These are phyloP conservation scores for Gryllus longicercus DNA, from an alignment of 2,888 invertebrate genomes.

Conservation along the genomic window DNA sequence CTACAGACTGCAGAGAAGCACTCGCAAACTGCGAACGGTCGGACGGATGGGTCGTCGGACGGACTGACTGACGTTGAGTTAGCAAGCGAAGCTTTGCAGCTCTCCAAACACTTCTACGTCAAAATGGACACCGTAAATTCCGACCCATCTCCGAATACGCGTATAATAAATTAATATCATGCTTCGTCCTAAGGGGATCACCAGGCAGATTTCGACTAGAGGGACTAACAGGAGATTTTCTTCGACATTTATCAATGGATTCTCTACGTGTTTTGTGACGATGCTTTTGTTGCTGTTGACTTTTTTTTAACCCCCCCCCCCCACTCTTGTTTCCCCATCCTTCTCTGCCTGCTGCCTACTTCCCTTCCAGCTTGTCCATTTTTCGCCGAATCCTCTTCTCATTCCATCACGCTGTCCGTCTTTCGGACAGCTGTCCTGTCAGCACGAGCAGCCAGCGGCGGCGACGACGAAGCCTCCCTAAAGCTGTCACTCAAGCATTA, in stretches of 20 bases:
- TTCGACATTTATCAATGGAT: background rate
- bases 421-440: slow-evolving; percentile 17
- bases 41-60: too few species aligned
- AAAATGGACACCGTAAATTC: slow-evolving; percentile 6
- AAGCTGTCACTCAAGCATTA: background rate
- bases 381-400: slow-evolving; percentile 17
- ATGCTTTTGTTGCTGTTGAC: background rate
- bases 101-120: background rate
- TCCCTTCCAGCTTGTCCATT: background rate
- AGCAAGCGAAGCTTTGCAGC: too few species aligned
- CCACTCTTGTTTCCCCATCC: background rate
- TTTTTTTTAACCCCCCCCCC: background rate
- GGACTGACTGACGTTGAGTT: too few species aligned
- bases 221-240: background rate
- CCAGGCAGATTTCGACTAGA: background rate
- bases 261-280: background rate
- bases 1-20: too few species aligned
- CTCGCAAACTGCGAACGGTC: too few species aligned
- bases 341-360: background rate
- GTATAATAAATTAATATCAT: background rate
- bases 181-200: background rate
- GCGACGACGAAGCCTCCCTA: background rate
- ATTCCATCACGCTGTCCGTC: slow-evolving; percentile 5
- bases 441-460: background rate
- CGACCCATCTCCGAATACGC: background rate